These are phyloP conservation scores for Lagopus muta DNA, from an alignment of 2,113 vertebrate species.

Conservation along the genomic window DNA sequence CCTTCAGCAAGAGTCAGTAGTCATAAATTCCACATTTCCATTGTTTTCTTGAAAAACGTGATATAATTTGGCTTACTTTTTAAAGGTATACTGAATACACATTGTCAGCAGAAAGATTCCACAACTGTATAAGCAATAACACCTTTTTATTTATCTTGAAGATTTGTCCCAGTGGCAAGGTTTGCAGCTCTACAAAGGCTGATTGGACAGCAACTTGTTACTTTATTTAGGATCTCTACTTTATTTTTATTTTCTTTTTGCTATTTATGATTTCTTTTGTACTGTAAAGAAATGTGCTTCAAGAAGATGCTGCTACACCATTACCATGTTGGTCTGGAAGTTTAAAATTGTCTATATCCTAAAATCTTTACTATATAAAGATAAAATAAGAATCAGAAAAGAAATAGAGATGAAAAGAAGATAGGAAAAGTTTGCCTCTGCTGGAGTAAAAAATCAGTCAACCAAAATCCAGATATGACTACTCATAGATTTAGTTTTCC, in stretches of 20 bases:
- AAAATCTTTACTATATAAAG: not conserved
- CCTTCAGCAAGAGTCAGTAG: slow-evolving; percentile 31
- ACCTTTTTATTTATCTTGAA: not conserved
- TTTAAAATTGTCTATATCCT: not conserved
- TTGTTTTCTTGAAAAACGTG: slow-evolving; percentile 28
- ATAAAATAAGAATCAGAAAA: too few relatives aligned
- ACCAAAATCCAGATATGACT: not conserved
- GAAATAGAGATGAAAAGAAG: not conserved
- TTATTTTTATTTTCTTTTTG: not conserved
- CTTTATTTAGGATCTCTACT: not conserved
- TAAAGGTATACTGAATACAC: not conserved
- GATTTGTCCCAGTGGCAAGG: not conserved
- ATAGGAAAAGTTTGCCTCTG: not conserved
- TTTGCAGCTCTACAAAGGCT: not conserved
- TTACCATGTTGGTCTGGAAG: rapidly evolving
- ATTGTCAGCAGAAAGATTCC: not conserved
- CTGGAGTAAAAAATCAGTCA: not conserved
- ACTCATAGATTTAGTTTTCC: not conserved
- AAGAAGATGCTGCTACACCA: not conserved
- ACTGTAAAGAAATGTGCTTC: not conserved
- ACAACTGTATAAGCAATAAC: not conserved
- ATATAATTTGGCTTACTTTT: not conserved
- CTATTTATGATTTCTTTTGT: not conserved
- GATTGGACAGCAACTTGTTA: not conserved
- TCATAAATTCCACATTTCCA: slow-evolving; percentile 35